phyloP scores from a whole-genome alignment of 2,797 vertebrate genomes.

The Manis pentadactyla region DNA sequence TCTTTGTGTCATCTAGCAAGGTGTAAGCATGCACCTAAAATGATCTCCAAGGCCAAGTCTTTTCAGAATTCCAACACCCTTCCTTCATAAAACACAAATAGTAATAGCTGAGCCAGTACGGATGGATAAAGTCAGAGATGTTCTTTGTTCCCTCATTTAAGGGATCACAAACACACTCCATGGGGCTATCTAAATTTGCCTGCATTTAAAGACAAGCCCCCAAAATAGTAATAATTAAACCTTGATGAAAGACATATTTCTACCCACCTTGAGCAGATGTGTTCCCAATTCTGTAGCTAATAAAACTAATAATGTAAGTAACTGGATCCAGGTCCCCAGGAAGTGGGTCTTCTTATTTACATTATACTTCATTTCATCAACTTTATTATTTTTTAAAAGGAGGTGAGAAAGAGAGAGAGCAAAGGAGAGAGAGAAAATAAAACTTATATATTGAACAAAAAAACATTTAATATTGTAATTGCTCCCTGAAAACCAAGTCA shows the following conservation, averaged over 20 bases:
- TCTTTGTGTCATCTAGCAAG: neutral
- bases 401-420: neutral
- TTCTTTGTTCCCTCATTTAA: neutral
- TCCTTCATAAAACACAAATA: neutral
- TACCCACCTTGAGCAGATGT: neutral
- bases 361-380: neutral
- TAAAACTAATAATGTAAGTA: neutral
- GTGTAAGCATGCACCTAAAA: neutral
- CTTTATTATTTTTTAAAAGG: neutral
- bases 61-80: neutral
- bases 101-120: neutral
- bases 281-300: neutral
- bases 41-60: neutral
- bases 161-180: neutral
- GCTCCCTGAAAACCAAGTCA: neutral
- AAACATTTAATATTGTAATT: neutral
- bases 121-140: neutral
- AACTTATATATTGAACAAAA: neutral
- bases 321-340: neutral
- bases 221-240: neutral
- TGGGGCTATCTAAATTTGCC: neutral
- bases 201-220: neutral
- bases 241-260: neutral
- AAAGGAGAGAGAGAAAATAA: constrained; percentile 24
- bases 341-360: neutral